Evolutionary conservation across 1,140 invertebrate genomes (phyloP).

Genomic region (Holcopasites calliopsidis): DNA sequence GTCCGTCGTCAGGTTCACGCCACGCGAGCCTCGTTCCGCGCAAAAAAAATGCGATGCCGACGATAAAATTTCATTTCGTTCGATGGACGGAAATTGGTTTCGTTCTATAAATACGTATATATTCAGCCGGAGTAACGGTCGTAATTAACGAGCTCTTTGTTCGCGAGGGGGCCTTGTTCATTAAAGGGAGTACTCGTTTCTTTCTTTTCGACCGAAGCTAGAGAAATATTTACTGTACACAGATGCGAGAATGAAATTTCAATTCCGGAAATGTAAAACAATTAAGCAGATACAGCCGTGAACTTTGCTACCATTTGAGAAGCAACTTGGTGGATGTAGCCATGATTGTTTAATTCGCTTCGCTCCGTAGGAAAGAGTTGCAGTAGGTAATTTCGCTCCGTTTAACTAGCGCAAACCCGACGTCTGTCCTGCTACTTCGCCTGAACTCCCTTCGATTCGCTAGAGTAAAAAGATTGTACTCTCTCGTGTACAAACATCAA

Average conservation of each 20-base stretch:
- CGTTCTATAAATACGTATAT: slow-evolving; percentile 15
- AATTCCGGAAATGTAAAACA: not conserved
- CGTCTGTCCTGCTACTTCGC: not conserved
- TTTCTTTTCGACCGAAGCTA: too few relatives aligned
- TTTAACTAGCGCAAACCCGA: too few relatives aligned
- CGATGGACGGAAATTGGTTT: slow-evolving; percentile 8
- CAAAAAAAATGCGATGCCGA: not conserved
- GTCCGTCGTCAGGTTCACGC: not conserved
- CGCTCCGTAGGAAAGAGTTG: not conserved
- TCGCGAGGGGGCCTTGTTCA: not conserved
- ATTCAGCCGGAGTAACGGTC: too few relatives aligned
- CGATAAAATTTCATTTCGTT: slow-evolving; percentile 22
- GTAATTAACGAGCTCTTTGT: slow-evolving; percentile 22
- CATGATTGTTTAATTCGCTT: not conserved
- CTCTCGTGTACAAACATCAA: slow-evolving; percentile 19
- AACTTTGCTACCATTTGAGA: not conserved
- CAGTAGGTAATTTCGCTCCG: not conserved
- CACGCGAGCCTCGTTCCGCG: not conserved
- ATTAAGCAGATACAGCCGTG: not conserved
- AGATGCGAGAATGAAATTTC: too few relatives aligned
- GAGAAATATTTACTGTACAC: too few relatives aligned
- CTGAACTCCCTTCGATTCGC: not conserved
- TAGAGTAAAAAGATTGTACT: slow-evolving; percentile 1
- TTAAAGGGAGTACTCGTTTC: not conserved
- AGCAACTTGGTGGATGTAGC: too few relatives aligned